Evolutionary conservation across 1,140 invertebrate genomes (phyloP).

Genomic region (Drosophila varians): DNA sequence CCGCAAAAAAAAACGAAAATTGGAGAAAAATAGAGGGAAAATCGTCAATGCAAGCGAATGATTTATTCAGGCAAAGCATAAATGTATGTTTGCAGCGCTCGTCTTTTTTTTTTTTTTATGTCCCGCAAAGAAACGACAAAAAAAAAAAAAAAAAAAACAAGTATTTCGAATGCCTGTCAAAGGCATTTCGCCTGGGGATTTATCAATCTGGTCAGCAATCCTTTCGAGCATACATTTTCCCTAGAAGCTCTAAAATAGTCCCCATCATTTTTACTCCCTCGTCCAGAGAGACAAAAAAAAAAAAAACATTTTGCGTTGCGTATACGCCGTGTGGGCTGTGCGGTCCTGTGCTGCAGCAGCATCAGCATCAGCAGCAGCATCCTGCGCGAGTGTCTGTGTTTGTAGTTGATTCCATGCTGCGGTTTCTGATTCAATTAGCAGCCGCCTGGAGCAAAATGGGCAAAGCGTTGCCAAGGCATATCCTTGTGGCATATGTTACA

Average conservation of each 20-base stretch:
- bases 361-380: no score
- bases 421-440: conserved; percentile 55
- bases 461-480: background rate
- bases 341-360: no score
- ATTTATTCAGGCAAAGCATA: conserved; percentile 53
- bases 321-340: conserved; percentile 16
- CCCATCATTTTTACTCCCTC: background rate
- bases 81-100: conserved; percentile 20
- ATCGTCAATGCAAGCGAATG: conserved; percentile 27
- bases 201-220: conserved; percentile 38
- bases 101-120: conserved; percentile 13
- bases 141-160: background rate
- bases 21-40: background rate
- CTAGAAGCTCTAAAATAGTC: conserved; percentile 8
- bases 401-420: conserved; percentile 40
- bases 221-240: background rate
- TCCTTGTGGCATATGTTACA: conserved; percentile 22
- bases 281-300: no score
- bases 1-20: background rate
- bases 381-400: conserved; percentile 11
- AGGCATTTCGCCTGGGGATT: conserved; percentile 19
- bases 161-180: conserved; percentile 18
- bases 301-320: conserved; percentile 24
- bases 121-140: background rate
- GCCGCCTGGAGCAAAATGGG: conserved; percentile 5